Evolutionary conservation across 2,888 invertebrate species (phyloP), one percentile per base, ranked within the genome.

Genomic region (Clusia tigrina): DNA sequence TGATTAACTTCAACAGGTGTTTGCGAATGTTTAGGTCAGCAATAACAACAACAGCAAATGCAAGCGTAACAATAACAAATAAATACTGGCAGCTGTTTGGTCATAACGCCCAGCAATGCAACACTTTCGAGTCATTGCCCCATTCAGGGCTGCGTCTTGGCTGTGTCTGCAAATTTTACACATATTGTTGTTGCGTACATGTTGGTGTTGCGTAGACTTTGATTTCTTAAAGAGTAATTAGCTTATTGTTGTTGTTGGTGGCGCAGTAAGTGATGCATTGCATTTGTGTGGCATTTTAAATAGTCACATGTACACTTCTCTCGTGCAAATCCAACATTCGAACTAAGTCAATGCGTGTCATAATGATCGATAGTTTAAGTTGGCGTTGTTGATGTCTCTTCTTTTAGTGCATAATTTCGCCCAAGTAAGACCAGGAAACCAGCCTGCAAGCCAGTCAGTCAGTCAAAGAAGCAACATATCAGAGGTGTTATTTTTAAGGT

Each of bases 21-120:
- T 42, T 57, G 57, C 46, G 46, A 46, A 69, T 77, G 70, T 73
- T 71, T 62, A 77, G 78, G 76, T 78, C 78, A 78, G 77, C 69
- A 54, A 26, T 60, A 53, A 63, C 70, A 67, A 66, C 72, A 70
- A 68, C 63, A 48, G 53, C 37, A 20, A 48, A 2, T 32, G 1
- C 58, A 54, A 26, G 17, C 24, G 22, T 42, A 59, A 42, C 53
- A 59, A 22, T 42, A 52, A 52, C 25, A 18, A 18, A 58, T 26
- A 22, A 58, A 58, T 9, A 55, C 61, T 38, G 38, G 42, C 38
- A 60, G 60, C 64, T 64, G 63, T 61, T 62, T 61, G 62, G 25
- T 57, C 59, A 58, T 55, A 65, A 60, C 53, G 59, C 17, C 57
- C 23, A 23, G 42, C 17, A 24, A 52, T 38, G 17, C 58, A 46